Conservation (phyloP, 2,113 vertebrate genomes). For the Phylloscopus trochilus region DNA sequence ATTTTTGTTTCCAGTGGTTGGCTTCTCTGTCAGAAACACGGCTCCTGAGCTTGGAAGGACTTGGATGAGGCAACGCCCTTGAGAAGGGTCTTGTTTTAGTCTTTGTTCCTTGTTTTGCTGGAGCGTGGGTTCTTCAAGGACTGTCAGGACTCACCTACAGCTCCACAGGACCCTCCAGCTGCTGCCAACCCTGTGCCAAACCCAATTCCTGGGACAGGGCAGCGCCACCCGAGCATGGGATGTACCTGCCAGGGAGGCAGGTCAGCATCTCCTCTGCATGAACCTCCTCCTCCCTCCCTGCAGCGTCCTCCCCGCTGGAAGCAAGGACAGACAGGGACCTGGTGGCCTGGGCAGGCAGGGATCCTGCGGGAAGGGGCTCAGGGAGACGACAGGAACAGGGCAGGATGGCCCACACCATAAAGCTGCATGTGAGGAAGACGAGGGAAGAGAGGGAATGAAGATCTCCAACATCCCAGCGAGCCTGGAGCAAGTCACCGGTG, state of each 20-base stretch:
- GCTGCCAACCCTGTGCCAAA: slow-evolving; percentile 12
- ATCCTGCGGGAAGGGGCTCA: background rate
- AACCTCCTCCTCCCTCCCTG: background rate
- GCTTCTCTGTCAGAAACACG: slow-evolving; percentile 76
- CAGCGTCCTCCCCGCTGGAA: background rate
- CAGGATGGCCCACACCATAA: accelerated
- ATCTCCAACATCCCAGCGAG: accelerated
- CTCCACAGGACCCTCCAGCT: slow-evolving; percentile 25
- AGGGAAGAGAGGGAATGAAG: background rate
- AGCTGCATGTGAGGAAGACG: background rate
- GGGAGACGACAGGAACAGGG: background rate
- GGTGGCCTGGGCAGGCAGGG: background rate
- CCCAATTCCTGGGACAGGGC: background rate
- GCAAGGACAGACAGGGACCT: background rate
- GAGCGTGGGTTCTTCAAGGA: background rate
- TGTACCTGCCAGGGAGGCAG: background rate
- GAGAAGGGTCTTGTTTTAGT: background rate
- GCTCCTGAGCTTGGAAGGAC: slow-evolving; percentile 74
- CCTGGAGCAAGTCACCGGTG: background rate
- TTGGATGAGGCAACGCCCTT: background rate
- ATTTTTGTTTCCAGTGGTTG: slow-evolving; percentile 61
- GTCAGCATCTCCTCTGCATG: background rate
- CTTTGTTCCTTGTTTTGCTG: slow-evolving; percentile 10
- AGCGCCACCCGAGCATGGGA: background rate
- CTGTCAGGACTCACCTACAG: slow-evolving; percentile 11